These are phyloP conservation scores for Laupala kohalensis DNA, from an alignment of 1,140 invertebrate species.

Conservation along the genomic window DNA sequence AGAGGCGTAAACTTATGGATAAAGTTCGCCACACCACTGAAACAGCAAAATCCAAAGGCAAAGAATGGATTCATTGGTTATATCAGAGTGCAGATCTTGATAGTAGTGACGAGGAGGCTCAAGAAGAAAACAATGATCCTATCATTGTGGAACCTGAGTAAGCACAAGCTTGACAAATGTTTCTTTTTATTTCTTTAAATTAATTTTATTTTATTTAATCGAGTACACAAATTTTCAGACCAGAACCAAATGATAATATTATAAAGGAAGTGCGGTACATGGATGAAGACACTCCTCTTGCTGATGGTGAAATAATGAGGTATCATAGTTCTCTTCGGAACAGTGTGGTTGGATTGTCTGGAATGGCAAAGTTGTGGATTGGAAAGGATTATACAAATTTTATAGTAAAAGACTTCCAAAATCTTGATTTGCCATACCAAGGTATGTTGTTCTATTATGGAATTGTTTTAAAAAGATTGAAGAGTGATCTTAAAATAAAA, in stretches of 20 bases:
- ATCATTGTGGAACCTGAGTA: background rate
- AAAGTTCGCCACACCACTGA: conserved; percentile 37
- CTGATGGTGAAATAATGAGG: conserved; percentile 19
- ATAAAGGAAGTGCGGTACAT: background rate
- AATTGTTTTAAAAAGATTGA: background rate
- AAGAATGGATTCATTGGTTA: conserved; percentile 40
- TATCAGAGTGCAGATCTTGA: background rate
- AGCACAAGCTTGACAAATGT: too few species aligned
- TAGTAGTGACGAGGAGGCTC: background rate
- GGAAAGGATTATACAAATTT: conserved; percentile 98
- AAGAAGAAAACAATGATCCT: background rate
- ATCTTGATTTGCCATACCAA: conserved; percentile 77
- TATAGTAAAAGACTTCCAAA: conserved; percentile 92
- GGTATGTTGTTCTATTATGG: conserved; percentile 33
- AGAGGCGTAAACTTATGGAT: conserved; percentile 51
- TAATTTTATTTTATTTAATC: too few species aligned
- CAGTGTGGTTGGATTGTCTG: background rate
- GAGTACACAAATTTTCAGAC: background rate
- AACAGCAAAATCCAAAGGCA: conserved; percentile 40
- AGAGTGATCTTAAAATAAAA: background rate
- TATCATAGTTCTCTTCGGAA: conserved; percentile 13
- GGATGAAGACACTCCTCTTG: conserved; percentile 8
- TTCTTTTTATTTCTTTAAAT: too few species aligned
- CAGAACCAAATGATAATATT: background rate
- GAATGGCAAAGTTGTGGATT: conserved; percentile 74